A percentile compares a stretch with the other conserved stretches of the same genome.
Conservation (phyloP, 92 coral and sea anemone genomes). For the Epizoanthus illoricatus region DNA sequence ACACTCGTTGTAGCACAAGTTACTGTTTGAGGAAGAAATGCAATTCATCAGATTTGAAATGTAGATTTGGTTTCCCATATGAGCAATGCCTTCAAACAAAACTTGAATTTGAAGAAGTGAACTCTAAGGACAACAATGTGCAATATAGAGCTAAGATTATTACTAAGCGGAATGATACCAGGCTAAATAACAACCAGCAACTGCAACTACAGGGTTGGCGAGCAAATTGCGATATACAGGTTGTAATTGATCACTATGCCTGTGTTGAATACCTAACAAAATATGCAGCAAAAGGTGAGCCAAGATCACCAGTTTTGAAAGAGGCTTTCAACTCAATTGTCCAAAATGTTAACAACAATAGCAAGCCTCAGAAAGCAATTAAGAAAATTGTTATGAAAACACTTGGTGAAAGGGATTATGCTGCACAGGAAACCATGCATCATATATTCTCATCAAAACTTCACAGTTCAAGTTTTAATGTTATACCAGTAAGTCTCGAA, state of each 20-base stretch:
- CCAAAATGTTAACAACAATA: slow-evolving; percentile 30
- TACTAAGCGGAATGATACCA: no score
- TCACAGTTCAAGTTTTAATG: slow-evolving; percentile 55
- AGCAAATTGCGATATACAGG: slow-evolving; percentile 60
- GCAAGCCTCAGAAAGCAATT: slow-evolving; percentile 54
- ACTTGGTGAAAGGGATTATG: slow-evolving; percentile 60
- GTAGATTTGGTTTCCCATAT: no score
- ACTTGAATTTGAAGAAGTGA: no score
- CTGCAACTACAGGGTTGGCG: slow-evolving; percentile 60
- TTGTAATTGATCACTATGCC: slow-evolving; percentile 55
- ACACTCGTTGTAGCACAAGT: no score
- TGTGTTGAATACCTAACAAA: slow-evolving; percentile 62
- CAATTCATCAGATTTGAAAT: no score
- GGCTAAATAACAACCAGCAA: slow-evolving; percentile 47
- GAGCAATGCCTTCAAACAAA: no score
- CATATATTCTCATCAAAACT: slow-evolving; percentile 52
- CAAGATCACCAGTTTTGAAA: slow-evolving; percentile 54
- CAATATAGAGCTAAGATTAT: no score
- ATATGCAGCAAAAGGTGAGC: slow-evolving; percentile 63
- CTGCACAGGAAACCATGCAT: slow-evolving; percentile 68
- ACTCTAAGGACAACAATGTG: no score
- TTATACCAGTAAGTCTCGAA: slow-evolving; percentile 53
- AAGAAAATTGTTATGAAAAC: slow-evolving; percentile 60
- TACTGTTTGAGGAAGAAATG: no score
- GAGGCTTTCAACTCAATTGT: slow-evolving; percentile 49